A percentile compares a stretch with the other conserved stretches of the same genome.
phyloP scores from a whole-genome alignment of 2,113 vertebrate species.

The Elachura formosa region DNA sequence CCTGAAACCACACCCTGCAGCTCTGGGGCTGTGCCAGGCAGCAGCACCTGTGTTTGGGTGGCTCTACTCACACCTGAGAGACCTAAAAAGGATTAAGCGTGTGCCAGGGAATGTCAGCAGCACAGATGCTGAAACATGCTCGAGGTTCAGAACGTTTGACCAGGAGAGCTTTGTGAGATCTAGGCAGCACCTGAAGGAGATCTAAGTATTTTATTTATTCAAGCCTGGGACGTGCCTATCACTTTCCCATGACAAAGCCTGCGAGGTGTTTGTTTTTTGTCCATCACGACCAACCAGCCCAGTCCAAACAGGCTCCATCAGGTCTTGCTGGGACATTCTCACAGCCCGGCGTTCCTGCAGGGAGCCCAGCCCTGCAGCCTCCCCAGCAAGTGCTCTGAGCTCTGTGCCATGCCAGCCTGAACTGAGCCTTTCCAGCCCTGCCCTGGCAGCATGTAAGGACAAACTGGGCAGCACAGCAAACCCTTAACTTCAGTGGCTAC shows the following conservation, averaged over 20 bases:
- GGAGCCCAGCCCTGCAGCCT: not conserved
- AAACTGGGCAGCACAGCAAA: not conserved
- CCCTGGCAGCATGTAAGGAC: not conserved
- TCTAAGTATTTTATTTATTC: not conserved
- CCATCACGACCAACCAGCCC: not conserved
- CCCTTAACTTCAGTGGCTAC: not conserved
- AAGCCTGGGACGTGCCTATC: not conserved
- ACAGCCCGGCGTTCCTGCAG: not conserved
- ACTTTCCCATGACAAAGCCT: not conserved
- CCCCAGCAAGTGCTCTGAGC: not conserved
- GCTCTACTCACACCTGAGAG: not conserved
- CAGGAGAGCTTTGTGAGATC: not conserved
- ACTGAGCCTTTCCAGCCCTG: not conserved
- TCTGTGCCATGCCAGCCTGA: not conserved
- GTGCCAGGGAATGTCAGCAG: not conserved
- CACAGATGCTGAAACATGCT: not conserved
- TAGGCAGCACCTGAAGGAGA: not conserved
- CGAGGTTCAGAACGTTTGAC: not conserved
- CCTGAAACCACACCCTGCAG: not conserved
- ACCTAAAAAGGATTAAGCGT: not conserved
- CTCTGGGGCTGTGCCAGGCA: not conserved
- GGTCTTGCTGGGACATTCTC: not conserved
- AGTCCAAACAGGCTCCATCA: fast-evolving
- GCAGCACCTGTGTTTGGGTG: not conserved
- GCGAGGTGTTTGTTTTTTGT: not conserved